Conservation (phyloP, 2,888 invertebrate genomes). For the Branchellion lobata region DNA sequence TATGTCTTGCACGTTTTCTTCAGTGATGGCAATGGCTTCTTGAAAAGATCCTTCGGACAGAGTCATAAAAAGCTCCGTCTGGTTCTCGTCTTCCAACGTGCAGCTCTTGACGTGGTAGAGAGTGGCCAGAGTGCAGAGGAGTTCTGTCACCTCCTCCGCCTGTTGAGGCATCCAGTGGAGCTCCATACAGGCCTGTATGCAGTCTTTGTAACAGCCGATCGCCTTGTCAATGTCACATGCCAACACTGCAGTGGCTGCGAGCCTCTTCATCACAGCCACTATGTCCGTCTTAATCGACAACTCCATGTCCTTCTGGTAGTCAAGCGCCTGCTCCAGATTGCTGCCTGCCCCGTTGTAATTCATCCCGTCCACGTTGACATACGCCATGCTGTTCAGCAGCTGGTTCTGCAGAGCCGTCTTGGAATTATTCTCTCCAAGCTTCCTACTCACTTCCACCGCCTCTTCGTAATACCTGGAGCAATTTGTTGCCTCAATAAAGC, state of each 20-base stretch:
- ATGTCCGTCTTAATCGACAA: conserved; percentile 60
- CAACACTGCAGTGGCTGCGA: conserved; percentile 60
- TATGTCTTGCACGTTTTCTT: conserved; percentile 49
- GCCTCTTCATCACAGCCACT: conserved; percentile 57
- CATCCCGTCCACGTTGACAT: conserved; percentile 59
- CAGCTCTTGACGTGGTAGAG: conserved; percentile 61
- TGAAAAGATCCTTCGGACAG: conserved; percentile 58
- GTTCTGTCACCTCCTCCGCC: conserved; percentile 56
- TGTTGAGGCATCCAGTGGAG: conserved; percentile 54
- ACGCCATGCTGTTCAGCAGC: conserved; percentile 59
- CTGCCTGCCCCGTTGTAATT: conserved; percentile 59
- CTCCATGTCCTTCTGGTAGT: conserved; percentile 58
- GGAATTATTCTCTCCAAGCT: conserved; percentile 50
- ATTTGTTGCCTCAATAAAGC: conserved; percentile 58
- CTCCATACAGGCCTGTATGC: conserved; percentile 58
- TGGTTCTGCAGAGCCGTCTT: conserved; percentile 58
- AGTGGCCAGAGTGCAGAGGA: conserved; percentile 59
- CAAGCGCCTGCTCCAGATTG: conserved; percentile 60
- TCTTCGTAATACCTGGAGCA: conserved; percentile 58
- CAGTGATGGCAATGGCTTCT: conserved; percentile 54
- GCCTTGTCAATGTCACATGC: conserved; percentile 60
- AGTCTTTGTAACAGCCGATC: conserved; percentile 60
- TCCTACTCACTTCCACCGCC: conserved; percentile 54
- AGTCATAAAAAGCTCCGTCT: conserved; percentile 57
- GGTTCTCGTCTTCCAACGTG: conserved; percentile 56